These are phyloP conservation scores for Drosophila kokeensis DNA, from an alignment of 2,888 invertebrate species.

Conservation along the genomic window DNA sequence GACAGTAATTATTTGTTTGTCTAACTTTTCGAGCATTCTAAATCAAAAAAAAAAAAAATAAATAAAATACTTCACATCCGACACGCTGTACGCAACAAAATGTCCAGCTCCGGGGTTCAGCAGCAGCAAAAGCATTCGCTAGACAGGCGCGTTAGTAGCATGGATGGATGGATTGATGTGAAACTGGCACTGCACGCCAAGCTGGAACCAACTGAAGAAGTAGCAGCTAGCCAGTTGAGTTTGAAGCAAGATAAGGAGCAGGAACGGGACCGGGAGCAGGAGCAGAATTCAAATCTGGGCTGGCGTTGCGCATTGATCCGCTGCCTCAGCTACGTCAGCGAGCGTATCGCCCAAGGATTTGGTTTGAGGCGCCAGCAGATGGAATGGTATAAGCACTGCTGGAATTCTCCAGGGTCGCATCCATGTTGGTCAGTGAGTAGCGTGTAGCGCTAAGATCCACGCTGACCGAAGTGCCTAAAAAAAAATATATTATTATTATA, in stretches of 20 bases:
- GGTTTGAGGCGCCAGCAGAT: conserved; percentile 49
- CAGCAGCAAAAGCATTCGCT: neutral
- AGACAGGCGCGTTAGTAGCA: neutral
- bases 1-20: neutral
- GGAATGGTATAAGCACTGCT: conserved; percentile 64
- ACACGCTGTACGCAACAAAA: neutral
- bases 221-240: no score
- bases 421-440: neutral
- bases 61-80: neutral
- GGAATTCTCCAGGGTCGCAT: conserved; percentile 41
- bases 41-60: conserved; percentile 10
- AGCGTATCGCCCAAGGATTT: conserved; percentile 49
- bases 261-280: neutral
- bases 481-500: neutral
- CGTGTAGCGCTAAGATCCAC: neutral
- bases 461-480: neutral
- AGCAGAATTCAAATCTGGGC: neutral
- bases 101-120: conserved; percentile 13
- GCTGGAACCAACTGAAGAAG: neutral
- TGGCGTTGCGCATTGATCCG: conserved; percentile 25
- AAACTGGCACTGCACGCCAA: conserved; percentile 16
- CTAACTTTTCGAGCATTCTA: neutral
- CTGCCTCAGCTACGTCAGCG: conserved; percentile 27
- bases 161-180: neutral
- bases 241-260: neutral